Percentiles rank a stretch among this genome's conserved stretches.
phyloP scores from a whole-genome alignment of 1,140 invertebrate species.

The Paracyclopina nana region DNA sequence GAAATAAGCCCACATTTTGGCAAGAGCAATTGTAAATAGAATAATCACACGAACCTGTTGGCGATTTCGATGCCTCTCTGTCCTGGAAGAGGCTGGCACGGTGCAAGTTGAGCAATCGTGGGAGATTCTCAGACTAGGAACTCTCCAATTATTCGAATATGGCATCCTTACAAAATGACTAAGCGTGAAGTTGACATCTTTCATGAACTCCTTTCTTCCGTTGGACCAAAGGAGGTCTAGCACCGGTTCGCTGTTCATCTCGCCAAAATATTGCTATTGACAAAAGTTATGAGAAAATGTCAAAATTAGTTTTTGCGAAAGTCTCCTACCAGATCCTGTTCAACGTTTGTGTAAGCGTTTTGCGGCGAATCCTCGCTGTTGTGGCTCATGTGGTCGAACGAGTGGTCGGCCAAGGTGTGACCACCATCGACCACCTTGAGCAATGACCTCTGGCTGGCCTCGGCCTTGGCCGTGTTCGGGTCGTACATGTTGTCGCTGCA shows the following conservation, averaged over 20 bases:
- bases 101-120: background rate
- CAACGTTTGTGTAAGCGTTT: slow-evolving; percentile 3
- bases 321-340: no score
- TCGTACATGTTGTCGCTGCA: slow-evolving; percentile 9
- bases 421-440: background rate
- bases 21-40: no score
- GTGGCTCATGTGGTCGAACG: slow-evolving; percentile 16
- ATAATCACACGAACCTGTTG: no score
- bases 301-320: no score
- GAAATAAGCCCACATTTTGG: no score
- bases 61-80: background rate
- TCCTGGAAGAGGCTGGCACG: background rate
- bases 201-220: background rate
- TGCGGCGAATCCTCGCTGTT: slow-evolving; percentile 7
- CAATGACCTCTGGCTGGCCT: background rate
- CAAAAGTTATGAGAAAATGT: no score
- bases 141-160: background rate
- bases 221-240: background rate
- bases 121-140: no score
- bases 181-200: background rate
- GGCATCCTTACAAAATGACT: background rate
- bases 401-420: slow-evolving; percentile 13
- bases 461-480: background rate
- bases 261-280: background rate
- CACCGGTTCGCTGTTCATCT: background rate